A percentile compares a stretch with the other conserved stretches of the same genome.
phyloP scores from a whole-genome alignment of 2,113 vertebrate species.

The Cervus canadensis region DNA sequence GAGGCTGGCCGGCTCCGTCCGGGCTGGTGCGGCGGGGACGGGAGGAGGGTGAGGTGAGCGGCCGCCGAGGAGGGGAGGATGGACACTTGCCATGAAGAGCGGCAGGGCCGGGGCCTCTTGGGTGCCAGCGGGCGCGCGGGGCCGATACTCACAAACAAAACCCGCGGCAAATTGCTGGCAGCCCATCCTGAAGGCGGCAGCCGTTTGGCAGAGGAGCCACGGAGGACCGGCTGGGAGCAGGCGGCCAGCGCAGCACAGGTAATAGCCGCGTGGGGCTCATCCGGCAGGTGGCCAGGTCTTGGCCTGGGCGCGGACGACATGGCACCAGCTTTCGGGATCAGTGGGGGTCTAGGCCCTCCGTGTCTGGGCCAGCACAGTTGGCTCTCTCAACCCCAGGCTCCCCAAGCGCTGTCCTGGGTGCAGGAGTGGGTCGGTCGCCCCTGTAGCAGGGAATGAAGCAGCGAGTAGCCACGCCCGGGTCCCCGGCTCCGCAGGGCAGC shows the following conservation, averaged over 20 bases:
- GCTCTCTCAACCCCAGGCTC: too few relatives aligned
- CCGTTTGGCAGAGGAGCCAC: conserved; percentile 60
- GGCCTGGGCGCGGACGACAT: not conserved
- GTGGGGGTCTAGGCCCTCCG: fast-evolving
- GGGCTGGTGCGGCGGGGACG: conserved; percentile 74
- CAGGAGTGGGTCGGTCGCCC: fast-evolving
- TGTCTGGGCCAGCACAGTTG: not conserved
- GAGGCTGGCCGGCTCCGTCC: conserved; percentile 80
- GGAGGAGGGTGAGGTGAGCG: conserved; percentile 71
- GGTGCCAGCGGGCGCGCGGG: conserved; percentile 73
- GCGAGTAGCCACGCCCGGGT: not conserved
- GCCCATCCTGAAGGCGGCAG: conserved; percentile 36
- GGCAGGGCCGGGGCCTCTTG: conserved; percentile 43
- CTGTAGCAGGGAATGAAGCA: not conserved
- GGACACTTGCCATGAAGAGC: conserved; percentile 81
- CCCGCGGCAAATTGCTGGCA: conserved; percentile 58
- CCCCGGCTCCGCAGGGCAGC: fast-evolving
- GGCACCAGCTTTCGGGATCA: not conserved
- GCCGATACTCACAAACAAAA: conserved; percentile 69
- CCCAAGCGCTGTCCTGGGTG: not conserved
- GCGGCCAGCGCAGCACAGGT: conserved; percentile 43
- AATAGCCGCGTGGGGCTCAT: not conserved
- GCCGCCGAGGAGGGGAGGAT: conserved; percentile 62
- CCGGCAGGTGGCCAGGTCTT: not conserved
- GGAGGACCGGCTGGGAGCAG: conserved; percentile 65